A percentile compares a stretch with the other conserved stretches of the same genome.
These are phyloP conservation scores for Portunus trituberculatus DNA, from an alignment of 1,140 invertebrate genomes.

Conservation along the genomic window DNA sequence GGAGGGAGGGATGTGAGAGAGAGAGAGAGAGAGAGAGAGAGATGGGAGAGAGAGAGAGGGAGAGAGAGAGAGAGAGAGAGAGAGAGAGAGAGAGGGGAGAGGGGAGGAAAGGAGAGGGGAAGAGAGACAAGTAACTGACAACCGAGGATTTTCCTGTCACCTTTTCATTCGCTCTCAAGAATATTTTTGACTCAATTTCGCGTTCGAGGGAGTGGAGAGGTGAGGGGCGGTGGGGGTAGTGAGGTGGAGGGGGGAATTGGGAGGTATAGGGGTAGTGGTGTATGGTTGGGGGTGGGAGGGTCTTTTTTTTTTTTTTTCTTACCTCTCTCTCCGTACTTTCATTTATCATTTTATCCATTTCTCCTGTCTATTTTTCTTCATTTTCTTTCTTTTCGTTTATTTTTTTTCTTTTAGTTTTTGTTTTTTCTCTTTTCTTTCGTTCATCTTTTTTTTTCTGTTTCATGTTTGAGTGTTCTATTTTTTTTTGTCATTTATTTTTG, in stretches of 20 bases:
- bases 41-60: not conserved
- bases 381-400: too few species aligned
- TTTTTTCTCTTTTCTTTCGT: not conserved
- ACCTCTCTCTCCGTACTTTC: too few species aligned
- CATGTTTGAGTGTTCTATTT: too few species aligned
- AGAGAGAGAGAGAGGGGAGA: not conserved
- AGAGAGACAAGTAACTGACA: not conserved
- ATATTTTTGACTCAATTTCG: conserved; percentile 27
- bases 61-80: not conserved
- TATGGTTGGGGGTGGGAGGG: not conserved
- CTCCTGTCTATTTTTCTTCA: too few species aligned
- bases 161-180: conserved; percentile 6
- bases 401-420: too few species aligned
- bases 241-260: not conserved
- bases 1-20: not conserved
- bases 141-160: conserved; percentile 1
- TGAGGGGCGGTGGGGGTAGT: not conserved
- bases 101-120: not conserved
- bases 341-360: too few species aligned
- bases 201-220: not conserved
- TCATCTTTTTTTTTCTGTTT: too few species aligned
- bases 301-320: not conserved
- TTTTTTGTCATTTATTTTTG: too few species aligned
- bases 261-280: not conserved
- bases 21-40: not conserved